Evolutionary conservation across 2,888 invertebrate species (phyloP), one percentile per base, ranked within the genome.

Genomic region (Pediacus dermestoides): DNA sequence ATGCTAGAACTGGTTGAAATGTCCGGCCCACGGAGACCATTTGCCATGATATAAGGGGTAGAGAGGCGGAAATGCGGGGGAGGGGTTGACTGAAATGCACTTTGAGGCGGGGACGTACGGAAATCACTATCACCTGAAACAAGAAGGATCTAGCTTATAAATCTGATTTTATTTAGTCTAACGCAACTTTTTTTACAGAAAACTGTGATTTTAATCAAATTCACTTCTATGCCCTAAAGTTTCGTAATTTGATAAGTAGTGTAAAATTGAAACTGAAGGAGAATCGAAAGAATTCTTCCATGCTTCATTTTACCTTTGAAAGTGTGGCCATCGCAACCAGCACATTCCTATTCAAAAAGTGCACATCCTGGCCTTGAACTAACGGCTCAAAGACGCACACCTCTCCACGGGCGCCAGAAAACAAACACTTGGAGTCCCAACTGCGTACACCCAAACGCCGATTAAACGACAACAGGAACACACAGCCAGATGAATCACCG

Each of bases 381-480:
- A 88, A 68, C 1, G 86, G 85, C 59, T 85, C 85, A 43, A 87
- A 72, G 7, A 78, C 75, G 58, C 84, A 84, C 28, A 91, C 92
- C 75, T 99, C 99, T 0, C 99, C 99, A 37, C 94, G 81, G 36
- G 94, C 93, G 16, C 97, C 97, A 18, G 96, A 95, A 70, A 99
- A 99, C 9, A 99, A 73, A 66, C 97, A 96, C 34, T 90, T 86
- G 1, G 92, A 88, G 44, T 90, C 86, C 66, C 89, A 90, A 1
- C 88, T 85, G 26, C 94, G 76, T 21, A 92, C 86, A 8, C 93
- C 94, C 53, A 95, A 76, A 7, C 88, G 82, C 39, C 93, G 75
- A 25, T 88, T 89, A 62, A 95, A 94, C 57, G 83, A 88, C 21
- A 96, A 73, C 50, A 93, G 85, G 80, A 94, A 97, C 1, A 97